Conservation (phyloP, 2,888 invertebrate genomes). For the Dione juno region DNA sequence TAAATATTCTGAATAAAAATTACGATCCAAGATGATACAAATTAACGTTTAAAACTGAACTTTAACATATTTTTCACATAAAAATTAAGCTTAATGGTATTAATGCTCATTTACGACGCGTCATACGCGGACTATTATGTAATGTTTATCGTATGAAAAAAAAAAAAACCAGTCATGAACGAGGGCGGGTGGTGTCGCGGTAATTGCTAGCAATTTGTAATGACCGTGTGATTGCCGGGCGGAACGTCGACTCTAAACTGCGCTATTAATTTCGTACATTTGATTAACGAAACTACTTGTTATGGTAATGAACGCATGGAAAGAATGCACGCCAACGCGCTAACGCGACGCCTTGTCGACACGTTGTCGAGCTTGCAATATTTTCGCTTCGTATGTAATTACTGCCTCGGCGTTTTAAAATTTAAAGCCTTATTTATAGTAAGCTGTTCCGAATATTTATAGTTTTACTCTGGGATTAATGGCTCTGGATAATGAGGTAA, state of each 20-base stretch:
- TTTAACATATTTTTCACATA: conserved; percentile 19
- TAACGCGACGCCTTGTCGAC: conserved; percentile 79
- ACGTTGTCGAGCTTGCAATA: conserved; percentile 76
- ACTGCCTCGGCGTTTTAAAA: conserved; percentile 59
- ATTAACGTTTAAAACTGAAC: conserved; percentile 15
- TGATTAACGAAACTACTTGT: conserved; percentile 84
- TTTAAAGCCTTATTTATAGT: conserved; percentile 61
- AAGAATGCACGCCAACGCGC: conserved; percentile 81
- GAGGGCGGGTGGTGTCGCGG: conserved; percentile 67
- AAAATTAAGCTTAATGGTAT: conserved; percentile 42
- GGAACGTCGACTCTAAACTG: conserved; percentile 80
- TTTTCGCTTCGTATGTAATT: conserved; percentile 75
- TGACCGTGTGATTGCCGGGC: conserved; percentile 79
- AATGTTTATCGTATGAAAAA: conserved; percentile 56
- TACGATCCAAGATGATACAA: conserved; percentile 16
- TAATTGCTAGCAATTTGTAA: conserved; percentile 81
- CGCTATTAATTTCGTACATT: conserved; percentile 83
- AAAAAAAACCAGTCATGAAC: conserved; percentile 60
- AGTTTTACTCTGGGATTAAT: conserved; percentile 43
- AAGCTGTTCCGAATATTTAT: conserved; percentile 48
- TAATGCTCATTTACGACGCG: conserved; percentile 47
- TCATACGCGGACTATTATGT: conserved; percentile 51
- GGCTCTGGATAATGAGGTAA: conserved; percentile 32
- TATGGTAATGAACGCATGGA: conserved; percentile 80
- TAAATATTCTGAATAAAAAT: not conserved